Evolutionary conservation across 23 tunicate species (phyloP).

Genomic region (Halocynthia roretzi): DNA sequence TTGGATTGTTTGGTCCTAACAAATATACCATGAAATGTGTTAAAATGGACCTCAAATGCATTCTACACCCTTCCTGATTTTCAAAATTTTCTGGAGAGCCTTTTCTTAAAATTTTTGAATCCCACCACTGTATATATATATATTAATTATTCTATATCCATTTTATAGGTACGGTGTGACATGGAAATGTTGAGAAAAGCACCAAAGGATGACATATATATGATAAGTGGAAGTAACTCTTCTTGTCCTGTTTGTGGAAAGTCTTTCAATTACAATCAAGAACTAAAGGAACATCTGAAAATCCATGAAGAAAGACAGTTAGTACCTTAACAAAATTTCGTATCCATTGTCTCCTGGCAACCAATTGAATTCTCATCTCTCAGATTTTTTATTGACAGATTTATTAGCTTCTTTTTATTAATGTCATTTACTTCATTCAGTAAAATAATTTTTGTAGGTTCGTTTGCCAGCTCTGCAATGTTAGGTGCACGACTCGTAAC

Average conservation of each 20-base stretch:
- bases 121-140: not conserved
- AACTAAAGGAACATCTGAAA: constrained; percentile 14
- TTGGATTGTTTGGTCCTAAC: too few relatives aligned
- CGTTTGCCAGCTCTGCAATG: constrained; percentile 64
- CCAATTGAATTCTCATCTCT: too few relatives aligned
- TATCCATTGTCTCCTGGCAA: not conserved
- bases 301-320: constrained; percentile 23
- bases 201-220: constrained; percentile 25
- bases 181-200: constrained; percentile 23
- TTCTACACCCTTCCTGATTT: too few relatives aligned
- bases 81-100: too few relatives aligned
- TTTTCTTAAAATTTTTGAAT: constrained; percentile 1
- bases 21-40: too few relatives aligned
- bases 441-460: constrained; percentile 22
- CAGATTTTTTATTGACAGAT: too few relatives aligned
- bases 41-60: too few relatives aligned
- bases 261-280: constrained; percentile 13
- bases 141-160: not conserved
- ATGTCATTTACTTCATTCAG: not conserved
- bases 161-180: constrained; percentile 14
- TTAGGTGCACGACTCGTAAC: constrained; percentile 61
- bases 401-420: too few relatives aligned
- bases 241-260: constrained; percentile 25
- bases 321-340: not conserved
- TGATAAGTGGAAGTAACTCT: constrained; percentile 22